Evolutionary conservation across 2,797 vertebrate genomes (phyloP), one percentile per base, ranked within the genome.

Genomic region (Cyclura pinguis): DNA sequence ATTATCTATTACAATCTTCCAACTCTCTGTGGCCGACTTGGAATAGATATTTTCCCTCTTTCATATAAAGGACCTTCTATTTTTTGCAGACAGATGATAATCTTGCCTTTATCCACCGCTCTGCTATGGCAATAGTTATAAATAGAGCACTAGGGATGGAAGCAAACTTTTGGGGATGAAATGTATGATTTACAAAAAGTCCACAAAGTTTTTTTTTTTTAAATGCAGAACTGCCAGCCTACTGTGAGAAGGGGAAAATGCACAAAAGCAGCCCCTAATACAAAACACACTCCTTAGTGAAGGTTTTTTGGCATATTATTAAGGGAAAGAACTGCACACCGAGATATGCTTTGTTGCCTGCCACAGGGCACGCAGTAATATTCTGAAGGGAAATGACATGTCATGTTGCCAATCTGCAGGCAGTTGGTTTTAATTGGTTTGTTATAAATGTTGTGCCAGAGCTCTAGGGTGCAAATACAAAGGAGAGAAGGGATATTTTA

Each of bases 381-480:
- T 78, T 80, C 42, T 14, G 32, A 86, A 88, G 0, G 6, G 84
- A 77, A 88, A 82, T 0, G 8, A 80, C 82, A 64, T 38, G 84
- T 59, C 74, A 50, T 86, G 12, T n/a, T 27, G 82, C 74, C 81
- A 90, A 69, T 90, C 72, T 73, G 59, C 64, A 86, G 55, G 62
- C 50, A 35, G 83, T 80, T 91, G 67, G 55, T 80, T 95, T 92
- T 87, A 90, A 93, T 67, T 88, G 55, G 81, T 32, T 86, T 87
- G 42, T 22, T 87, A 87, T 57, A 57, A 90, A 69, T 32, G 6
- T 82, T 74, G 64, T 87, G 90, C 90, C 85, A 91, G 62, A 84
- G 73, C 80, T 84, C 86, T 77, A 90, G 89, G 80, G 42, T 87
- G 74, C 86, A 90, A 93, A 88, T 7, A 89, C 22, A 16, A 62